Percentiles rank a stretch among this genome's conserved stretches.
Conservation (phyloP, 2,888 invertebrate species). For the Cerceris ruficornis region DNA sequence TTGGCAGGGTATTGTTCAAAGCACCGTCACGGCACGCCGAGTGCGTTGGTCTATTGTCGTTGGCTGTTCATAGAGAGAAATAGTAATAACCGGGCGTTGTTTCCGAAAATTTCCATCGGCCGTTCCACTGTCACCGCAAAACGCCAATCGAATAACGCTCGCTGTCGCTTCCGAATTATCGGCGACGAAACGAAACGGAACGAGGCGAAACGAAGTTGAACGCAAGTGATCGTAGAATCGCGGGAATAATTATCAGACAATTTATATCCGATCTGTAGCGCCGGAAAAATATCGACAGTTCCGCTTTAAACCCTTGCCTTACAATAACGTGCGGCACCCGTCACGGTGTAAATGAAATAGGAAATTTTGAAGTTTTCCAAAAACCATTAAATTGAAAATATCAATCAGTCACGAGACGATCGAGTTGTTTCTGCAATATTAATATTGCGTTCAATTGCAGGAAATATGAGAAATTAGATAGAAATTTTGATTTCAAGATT, state of each 20-base stretch:
- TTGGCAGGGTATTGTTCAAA: conserved; percentile 19
- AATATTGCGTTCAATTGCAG: too few relatives aligned
- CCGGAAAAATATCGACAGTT: too few relatives aligned
- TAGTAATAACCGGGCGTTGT: conserved; percentile 23
- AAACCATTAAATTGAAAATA: too few relatives aligned
- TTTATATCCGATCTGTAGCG: conserved; percentile 66
- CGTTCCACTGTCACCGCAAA: conserved; percentile 5
- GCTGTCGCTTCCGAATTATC: conserved; percentile 26
- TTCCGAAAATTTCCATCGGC: conserved; percentile 39
- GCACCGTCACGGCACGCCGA: background rate
- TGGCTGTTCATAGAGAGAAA: conserved; percentile 21
- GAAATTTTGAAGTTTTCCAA: too few relatives aligned
- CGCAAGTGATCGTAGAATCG: conserved; percentile 23
- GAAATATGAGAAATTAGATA: too few relatives aligned
- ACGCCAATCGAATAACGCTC: conserved; percentile 21
- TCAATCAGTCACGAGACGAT: too few relatives aligned
- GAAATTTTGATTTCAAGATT: too few relatives aligned
- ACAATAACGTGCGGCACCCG: too few relatives aligned
- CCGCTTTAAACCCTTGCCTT: too few relatives aligned
- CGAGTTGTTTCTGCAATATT: too few relatives aligned
- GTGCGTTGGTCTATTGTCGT: conserved; percentile 24
- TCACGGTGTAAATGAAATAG: too few relatives aligned
- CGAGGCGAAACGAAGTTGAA: background rate
- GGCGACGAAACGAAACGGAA: conserved; percentile 7
- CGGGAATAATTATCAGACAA: conserved; percentile 70